These are phyloP conservation scores for Scaptomyza tumidula DNA, from an alignment of 2,888 invertebrate genomes.

Conservation along the genomic window DNA sequence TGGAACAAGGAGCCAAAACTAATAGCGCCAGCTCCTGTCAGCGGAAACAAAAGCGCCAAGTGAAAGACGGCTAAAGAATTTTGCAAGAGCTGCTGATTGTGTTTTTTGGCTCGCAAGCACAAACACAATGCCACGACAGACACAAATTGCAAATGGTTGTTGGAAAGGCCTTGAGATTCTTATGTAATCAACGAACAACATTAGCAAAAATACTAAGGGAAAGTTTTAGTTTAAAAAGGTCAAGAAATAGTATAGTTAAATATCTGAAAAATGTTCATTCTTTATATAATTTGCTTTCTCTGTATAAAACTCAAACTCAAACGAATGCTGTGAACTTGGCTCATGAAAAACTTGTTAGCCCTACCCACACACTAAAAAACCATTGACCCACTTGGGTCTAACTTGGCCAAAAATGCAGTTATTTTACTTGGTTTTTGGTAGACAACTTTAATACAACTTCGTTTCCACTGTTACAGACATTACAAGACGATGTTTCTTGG, in stretches of 20 bases:
- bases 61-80: conserved; percentile 33
- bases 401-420: conserved; percentile 7
- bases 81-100: background rate
- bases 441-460: conserved; percentile 54
- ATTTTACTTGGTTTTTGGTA: background rate
- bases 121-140: background rate
- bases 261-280: background rate
- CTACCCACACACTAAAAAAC: background rate
- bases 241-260: background rate
- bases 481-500: conserved; percentile 39
- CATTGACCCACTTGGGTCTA: conserved; percentile 20
- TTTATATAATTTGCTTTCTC: background rate
- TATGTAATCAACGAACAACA: conserved; percentile 28
- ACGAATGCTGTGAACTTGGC: conserved; percentile 4
- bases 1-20: conserved; percentile 37
- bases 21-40: conserved; percentile 46
- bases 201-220: conserved; percentile 9
- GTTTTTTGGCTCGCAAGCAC: too few species aligned
- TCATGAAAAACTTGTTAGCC: conserved; percentile 30
- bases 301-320: background rate
- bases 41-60: conserved; percentile 38
- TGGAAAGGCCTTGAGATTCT: conserved; percentile 29
- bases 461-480: conserved; percentile 41
- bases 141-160: conserved; percentile 14
- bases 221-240: conserved; percentile 3